Evolutionary conservation across 2,113 vertebrate species (phyloP).

Genomic region (Oxyruncus cristatus): DNA sequence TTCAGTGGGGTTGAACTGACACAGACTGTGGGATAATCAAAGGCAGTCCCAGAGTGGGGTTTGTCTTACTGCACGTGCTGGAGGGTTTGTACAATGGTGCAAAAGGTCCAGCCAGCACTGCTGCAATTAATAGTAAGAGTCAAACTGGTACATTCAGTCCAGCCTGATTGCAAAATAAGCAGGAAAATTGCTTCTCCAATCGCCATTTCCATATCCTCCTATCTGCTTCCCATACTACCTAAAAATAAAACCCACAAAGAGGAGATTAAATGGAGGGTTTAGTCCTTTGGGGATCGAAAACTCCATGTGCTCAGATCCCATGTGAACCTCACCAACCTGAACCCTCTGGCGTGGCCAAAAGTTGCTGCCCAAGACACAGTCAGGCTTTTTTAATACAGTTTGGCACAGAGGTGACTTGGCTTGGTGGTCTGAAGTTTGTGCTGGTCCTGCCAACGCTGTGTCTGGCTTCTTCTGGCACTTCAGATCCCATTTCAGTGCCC

Average conservation of each 20-base stretch:
- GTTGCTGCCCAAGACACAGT: neutral
- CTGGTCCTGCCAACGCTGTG: neutral
- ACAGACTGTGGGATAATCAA: neutral
- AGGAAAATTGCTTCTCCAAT: neutral
- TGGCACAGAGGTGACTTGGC: neutral
- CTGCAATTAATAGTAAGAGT: neutral
- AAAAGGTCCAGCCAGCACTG: neutral
- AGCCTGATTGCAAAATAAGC: neutral
- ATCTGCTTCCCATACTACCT: neutral
- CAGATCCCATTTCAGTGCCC: neutral
- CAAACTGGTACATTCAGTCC: neutral
- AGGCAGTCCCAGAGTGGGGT: neutral
- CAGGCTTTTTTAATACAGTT: neutral
- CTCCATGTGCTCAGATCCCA: neutral
- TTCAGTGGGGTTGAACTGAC: neutral
- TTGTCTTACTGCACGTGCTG: neutral
- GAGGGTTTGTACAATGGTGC: neutral
- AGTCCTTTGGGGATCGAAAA: neutral
- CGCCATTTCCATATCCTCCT: neutral
- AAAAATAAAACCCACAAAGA: neutral
- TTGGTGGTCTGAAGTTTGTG: neutral
- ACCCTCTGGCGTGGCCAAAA: neutral
- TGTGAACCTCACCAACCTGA: neutral
- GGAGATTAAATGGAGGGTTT: neutral
- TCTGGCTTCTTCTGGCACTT: neutral